Base-by-base conservation (phyloP, 2,113 vertebrate species). In the Poeciliopsis occidentalis region DNA sequence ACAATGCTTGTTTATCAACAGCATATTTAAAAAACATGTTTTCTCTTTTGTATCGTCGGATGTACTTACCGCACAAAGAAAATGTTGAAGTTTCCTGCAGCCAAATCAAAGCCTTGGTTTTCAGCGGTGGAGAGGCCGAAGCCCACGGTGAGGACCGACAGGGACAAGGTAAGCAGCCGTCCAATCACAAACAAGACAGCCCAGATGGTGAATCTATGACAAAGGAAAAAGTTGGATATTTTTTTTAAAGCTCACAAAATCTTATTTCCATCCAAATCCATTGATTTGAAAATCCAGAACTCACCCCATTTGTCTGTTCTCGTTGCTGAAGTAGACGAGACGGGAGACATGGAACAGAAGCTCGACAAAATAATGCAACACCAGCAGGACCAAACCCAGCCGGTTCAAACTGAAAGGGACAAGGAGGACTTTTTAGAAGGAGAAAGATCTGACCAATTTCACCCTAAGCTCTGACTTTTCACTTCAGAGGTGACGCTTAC, bases 321-420 rank as follows among this genome's bases (percentile, higher is more conserved):
- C 98, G 63, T 99, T 95, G 89, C 96, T 98, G 93, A 99, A 99
- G 92, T 99, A 99, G 91, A 99, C 87, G 24, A 99, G 95, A 61
- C 98, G 96, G 34, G 98, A 98, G 75, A 98, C 89, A 69, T 99
- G 98, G 92, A 99, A 99, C 80, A 99, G 95, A 71, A 99, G 94
- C 89, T 99, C 98, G 63, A 99, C 96, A 22, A 97, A 97, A 93
- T 98, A 99, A 94, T 99, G 98, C 76, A 98, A 90, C 83, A 99
- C 97, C 67, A 99, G 92, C 81, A 99, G 95, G 86, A 99, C 96
- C 85, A 99, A 94, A 72, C 96, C 98, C 69, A 99, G 95, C 32
- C 97, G 97, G 89, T 97, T 98, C 87, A 99, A 94, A 76, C 98
- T 99, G 90, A 75, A 83, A 92, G 78, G 88, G 71, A 93, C 72